Conservation (phyloP, 1,140 invertebrate species). For the Saccostrea glomerata region DNA sequence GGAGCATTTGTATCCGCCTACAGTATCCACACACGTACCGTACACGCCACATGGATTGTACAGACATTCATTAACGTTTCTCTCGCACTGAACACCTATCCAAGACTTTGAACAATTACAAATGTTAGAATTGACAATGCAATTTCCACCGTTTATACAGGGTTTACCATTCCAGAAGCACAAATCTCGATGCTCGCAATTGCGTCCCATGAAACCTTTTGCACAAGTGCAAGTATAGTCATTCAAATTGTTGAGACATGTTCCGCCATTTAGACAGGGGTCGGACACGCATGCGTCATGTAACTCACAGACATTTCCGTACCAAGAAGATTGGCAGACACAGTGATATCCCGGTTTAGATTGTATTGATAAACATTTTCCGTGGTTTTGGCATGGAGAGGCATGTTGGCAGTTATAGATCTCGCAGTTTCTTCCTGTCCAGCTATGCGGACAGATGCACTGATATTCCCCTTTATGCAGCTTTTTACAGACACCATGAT, state of each 20-base stretch:
- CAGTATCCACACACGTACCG: background rate
- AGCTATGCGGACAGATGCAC: background rate
- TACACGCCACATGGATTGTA: background rate
- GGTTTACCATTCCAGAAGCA: slow-evolving; percentile 1
- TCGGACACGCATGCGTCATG: background rate
- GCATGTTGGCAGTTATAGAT: slow-evolving; percentile 2
- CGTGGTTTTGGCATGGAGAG: slow-evolving; percentile 10
- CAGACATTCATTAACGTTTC: slow-evolving; percentile 7
- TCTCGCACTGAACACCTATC: slow-evolving; percentile 16
- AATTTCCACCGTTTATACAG: background rate
- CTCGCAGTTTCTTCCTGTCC: background rate
- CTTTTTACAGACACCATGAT: slow-evolving; percentile 5
- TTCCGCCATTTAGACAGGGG: background rate
- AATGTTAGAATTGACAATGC: background rate
- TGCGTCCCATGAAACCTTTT: slow-evolving; percentile 13
- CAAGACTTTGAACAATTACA: slow-evolving; percentile 15
- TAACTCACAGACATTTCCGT: background rate
- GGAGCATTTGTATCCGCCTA: background rate
- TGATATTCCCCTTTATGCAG: background rate
- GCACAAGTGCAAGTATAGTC: background rate
- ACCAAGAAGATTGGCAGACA: background rate
- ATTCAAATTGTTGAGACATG: background rate
- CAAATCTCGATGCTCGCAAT: slow-evolving; percentile 30
- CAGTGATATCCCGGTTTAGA: background rate
- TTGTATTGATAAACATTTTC: background rate